Base-by-base conservation (phyloP, 2,113 vertebrate species). In the Oceanodroma tethys region DNA sequence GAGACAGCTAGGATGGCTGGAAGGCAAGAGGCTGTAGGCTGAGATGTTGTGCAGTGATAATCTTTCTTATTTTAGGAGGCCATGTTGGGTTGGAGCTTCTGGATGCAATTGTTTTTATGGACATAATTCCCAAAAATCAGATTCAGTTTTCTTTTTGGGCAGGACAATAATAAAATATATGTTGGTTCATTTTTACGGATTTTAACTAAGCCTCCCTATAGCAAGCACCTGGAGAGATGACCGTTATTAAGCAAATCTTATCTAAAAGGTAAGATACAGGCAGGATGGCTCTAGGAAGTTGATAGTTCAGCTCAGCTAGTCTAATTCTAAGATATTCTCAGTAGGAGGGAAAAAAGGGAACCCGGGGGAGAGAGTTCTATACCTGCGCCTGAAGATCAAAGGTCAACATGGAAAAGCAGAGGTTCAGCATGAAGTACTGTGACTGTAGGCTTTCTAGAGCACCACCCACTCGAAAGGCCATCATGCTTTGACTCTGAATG, bases 361-460 rank as follows among this genome's bases (percentile, higher is more conserved):
- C 13, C 3, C 1, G 34, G 36, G 32, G 16, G 27, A 17, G 73
- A 53, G 32, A 47, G 34, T 42, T 86, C n/a, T 48, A 9, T 97
- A 99, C 99, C 99, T 99, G 99, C 34, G 98, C 98, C 96, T 99
- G 98, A 26, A 99, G 98, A 91, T 99, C 98, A 95, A 99, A 99
- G 15, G 98, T 99, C 94, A 99, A 97, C 98, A 99, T 98, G 81
- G 99, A 99, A 55, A 99, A 99, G 82, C 98, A 99, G 72, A 98
- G 97, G 91, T 98, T 99, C 67, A 99, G 95, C 94, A 98, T 98
- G 94, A 98, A 98, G 94, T 99, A 99, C 45, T 99, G 98, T 48
- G 98, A 68, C 95, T 99, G 99, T 0, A 98, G 85, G 81, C 98
- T 98, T 91, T 99, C 98, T 67, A 99, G 92, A 50, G 99, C 99